A percentile compares a stretch with the other conserved stretches of the same genome.
Conservation (phyloP, 2,797 vertebrate genomes). For the Propithecus perrieri region DNA sequence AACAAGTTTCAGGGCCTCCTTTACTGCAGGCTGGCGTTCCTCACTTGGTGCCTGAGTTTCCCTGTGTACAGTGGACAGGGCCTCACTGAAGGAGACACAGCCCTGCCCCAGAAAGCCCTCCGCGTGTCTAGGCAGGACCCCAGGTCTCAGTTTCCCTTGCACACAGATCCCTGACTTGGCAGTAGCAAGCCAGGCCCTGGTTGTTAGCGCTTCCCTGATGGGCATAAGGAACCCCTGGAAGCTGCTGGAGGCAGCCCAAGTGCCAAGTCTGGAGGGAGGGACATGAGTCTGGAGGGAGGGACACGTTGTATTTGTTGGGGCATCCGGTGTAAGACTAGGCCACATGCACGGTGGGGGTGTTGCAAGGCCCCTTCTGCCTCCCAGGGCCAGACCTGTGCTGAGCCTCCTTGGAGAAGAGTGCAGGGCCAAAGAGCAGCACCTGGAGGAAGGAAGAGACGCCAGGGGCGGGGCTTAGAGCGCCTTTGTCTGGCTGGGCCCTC, state of each 20-base stretch:
- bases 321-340: neutral
- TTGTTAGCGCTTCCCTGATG: neutral
- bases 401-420: neutral
- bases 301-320: neutral
- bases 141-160: neutral
- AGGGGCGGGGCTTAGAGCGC: conserved; percentile 2
- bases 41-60: neutral
- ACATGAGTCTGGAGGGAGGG: neutral
- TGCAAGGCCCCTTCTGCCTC: neutral
- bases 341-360: neutral
- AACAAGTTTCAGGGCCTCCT: neutral
- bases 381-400: neutral
- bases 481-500: conserved; percentile 63
- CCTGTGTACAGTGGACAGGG: neutral
- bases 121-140: neutral
- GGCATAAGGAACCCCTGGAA: neutral
- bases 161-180: neutral
- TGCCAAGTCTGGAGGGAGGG: neutral
- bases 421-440: conserved; percentile 26
- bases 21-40: neutral
- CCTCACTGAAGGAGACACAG: neutral
- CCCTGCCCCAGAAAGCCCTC: neutral
- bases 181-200: neutral
- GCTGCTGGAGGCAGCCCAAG: neutral
- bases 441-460: conserved; percentile 74